Evolutionary conservation across 53 echinoderm and acorn worm species (phyloP).

Genomic region (Holothuria leucospilota): DNA sequence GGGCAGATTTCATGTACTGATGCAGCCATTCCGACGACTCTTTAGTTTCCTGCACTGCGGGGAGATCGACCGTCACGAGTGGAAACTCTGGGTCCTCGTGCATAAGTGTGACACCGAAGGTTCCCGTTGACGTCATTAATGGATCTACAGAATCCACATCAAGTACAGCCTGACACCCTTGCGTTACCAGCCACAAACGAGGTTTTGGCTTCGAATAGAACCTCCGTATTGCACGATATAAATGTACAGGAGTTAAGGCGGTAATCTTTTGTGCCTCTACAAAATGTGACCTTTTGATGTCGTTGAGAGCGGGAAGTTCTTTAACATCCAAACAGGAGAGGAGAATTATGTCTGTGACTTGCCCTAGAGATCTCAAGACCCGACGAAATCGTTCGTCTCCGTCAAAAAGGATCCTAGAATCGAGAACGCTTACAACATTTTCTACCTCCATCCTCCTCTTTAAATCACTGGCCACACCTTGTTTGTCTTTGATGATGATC

Average conservation of each 20-base stretch:
- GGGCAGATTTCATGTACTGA: slow-evolving; percentile 93
- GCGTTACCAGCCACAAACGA: slow-evolving; percentile 84
- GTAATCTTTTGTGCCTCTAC: slow-evolving; percentile 82
- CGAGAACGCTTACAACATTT: slow-evolving; percentile 94
- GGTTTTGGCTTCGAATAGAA: slow-evolving; percentile 87
- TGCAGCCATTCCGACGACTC: slow-evolving; percentile 96
- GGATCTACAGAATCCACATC: slow-evolving; percentile 92
- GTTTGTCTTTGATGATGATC: slow-evolving; percentile 93
- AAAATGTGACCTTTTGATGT: slow-evolving; percentile 83
- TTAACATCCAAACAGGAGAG: slow-evolving; percentile 87
- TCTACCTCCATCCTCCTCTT: slow-evolving; percentile 92
- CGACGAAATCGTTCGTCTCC: slow-evolving; percentile 87
- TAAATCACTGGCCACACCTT: slow-evolving; percentile 84
- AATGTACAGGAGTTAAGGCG: slow-evolving; percentile 83
- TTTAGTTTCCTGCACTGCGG: slow-evolving; percentile 77
- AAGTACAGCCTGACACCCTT: slow-evolving; percentile 88
- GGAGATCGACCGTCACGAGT: slow-evolving; percentile 85
- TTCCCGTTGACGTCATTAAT: slow-evolving; percentile 85
- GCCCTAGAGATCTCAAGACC: slow-evolving; percentile 88
- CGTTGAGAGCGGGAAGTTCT: slow-evolving; percentile 70
- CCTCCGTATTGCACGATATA: slow-evolving; percentile 82
- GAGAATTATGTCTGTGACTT: slow-evolving; percentile 89
- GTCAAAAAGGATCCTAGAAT: slow-evolving; percentile 88
- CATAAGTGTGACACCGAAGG: slow-evolving; percentile 89
- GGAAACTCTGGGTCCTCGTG: slow-evolving; percentile 97